A percentile compares a stretch with the other conserved stretches of the same genome.
These are phyloP conservation scores for Ecdyonurus torrentis DNA, from an alignment of 2,888 invertebrate species.

Conservation along the genomic window DNA sequence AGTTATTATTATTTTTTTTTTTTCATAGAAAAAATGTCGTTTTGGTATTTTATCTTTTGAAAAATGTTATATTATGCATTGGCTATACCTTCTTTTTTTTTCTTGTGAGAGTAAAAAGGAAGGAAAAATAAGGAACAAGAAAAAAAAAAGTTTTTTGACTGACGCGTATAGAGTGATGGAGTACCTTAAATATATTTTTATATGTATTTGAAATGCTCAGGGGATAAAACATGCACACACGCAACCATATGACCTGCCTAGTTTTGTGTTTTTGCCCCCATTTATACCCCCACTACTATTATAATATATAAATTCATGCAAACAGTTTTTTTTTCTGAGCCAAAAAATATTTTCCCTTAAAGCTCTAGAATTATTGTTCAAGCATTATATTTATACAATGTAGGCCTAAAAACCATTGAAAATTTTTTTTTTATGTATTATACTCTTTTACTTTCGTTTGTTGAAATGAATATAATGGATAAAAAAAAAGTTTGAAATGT, in stretches of 20 bases:
- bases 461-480: background rate
- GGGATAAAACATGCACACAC: background rate
- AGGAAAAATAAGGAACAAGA: no score
- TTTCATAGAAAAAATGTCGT: background rate
- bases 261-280: background rate
- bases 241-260: no score
- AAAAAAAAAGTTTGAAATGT: background rate
- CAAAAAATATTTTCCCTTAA: background rate
- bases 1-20: background rate
- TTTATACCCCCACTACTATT: background rate
- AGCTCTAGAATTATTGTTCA: background rate
- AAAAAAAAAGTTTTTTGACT: no score
- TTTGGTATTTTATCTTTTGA: background rate
- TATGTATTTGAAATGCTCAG: background rate
- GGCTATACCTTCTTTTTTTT: no score
- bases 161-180: background rate
- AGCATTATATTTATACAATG: no score
- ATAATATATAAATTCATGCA: background rate
- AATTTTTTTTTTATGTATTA: background rate
- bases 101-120: no score
- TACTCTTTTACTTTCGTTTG: no score
- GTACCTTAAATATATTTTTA: background rate
- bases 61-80: background rate
- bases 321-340: background rate
- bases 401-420: background rate